These are phyloP conservation scores for Moxostoma hubbsi DNA, from an alignment of 2,797 vertebrate genomes.

Conservation along the genomic window DNA sequence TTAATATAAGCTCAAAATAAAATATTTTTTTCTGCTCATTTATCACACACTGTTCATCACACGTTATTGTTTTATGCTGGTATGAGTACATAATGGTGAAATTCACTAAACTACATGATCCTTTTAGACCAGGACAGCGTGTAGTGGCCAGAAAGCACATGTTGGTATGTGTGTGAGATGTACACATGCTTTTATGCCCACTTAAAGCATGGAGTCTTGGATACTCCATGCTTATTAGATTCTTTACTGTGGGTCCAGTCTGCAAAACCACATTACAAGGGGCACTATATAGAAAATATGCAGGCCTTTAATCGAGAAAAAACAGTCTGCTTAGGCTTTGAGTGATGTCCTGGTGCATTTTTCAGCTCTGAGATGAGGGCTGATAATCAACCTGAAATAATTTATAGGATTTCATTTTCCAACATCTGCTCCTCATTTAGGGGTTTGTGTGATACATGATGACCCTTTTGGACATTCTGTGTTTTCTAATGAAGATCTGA, in stretches of 20 bases:
- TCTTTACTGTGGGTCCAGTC: conserved; percentile 57
- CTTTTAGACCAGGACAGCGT: conserved; percentile 43
- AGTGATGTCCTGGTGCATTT: conserved; percentile 82
- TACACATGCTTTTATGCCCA: conserved; percentile 64
- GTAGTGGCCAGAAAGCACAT: conserved; percentile 63
- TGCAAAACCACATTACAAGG: conserved; percentile 78
- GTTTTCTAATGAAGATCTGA: conserved; percentile 68
- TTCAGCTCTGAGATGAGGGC: conserved; percentile 83
- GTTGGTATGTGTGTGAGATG: conserved; percentile 70
- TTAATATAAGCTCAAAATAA: not conserved
- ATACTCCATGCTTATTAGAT: conserved; percentile 63
- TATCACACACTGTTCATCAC: not conserved
- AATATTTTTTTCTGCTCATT: conserved; percentile 6
- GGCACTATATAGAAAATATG: conserved; percentile 82
- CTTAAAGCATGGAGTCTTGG: conserved; percentile 63
- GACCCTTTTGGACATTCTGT: conserved; percentile 61
- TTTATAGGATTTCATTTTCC: conserved; percentile 93
- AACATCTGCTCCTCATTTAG: conserved; percentile 85
- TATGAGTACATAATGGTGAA: conserved; percentile 7
- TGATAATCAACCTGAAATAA: conserved; percentile 84
- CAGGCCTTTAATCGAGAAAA: conserved; percentile 81
- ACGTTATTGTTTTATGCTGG: conserved; percentile 17
- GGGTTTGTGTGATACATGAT: conserved; percentile 72
- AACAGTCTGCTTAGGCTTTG: conserved; percentile 76
- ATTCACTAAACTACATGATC: conserved; percentile 46